These are phyloP conservation scores for Hymenopus coronatus DNA, from an alignment of 2,888 invertebrate species.

Conservation along the genomic window DNA sequence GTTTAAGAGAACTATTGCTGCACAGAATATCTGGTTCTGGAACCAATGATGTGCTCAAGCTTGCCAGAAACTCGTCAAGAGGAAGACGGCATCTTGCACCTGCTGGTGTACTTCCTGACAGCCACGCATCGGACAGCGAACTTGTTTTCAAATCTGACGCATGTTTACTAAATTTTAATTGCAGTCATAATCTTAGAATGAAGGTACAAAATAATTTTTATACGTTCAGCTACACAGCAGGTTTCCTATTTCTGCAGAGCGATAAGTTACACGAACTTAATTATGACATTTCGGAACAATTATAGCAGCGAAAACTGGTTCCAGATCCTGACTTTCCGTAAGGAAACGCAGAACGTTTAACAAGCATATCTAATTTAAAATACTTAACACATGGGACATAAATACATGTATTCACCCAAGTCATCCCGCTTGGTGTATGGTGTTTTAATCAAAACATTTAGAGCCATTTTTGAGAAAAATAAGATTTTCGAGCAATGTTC, in stretches of 20 bases:
- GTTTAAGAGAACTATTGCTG: no score
- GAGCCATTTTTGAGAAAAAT: no score
- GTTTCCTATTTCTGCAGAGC: neutral
- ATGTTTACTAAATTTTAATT: neutral
- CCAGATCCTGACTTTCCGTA: no score
- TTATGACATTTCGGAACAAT: neutral
- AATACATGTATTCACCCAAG: no score
- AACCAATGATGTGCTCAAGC: no score
- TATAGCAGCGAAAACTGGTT: neutral
- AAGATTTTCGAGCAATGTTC: no score
- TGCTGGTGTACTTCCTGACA: neutral
- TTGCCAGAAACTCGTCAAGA: neutral
- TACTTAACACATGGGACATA: no score
- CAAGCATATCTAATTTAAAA: no score
- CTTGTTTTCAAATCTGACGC: neutral
- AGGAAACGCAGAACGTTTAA: no score
- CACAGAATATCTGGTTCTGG: no score
- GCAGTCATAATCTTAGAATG: neutral
- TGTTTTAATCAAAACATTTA: no score
- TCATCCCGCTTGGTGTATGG: no score
- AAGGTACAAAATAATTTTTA: neutral
- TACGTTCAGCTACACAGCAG: neutral
- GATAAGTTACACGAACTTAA: neutral
- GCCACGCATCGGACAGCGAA: neutral
- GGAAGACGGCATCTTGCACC: neutral